These are phyloP conservation scores for Nibea coibor DNA, from an alignment of 2,113 vertebrate species.

Conservation along the genomic window DNA sequence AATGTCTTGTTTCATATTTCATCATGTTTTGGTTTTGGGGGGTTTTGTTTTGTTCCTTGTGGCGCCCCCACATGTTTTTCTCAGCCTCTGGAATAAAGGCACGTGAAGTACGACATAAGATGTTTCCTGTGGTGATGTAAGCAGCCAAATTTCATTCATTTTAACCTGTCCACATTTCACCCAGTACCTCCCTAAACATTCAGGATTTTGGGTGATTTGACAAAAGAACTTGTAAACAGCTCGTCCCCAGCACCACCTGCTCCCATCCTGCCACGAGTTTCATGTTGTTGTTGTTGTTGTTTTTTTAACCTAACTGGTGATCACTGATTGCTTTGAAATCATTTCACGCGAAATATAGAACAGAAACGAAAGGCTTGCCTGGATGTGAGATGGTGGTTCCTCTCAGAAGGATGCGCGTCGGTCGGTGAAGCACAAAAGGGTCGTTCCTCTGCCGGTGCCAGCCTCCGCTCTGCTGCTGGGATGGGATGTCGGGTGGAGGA, in stretches of 20 bases:
- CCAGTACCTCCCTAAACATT: conserved; percentile 1
- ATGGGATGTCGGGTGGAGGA: conserved; percentile 30
- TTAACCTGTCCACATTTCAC: neutral
- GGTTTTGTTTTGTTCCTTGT: conserved; percentile 49
- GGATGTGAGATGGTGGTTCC: conserved; percentile 34
- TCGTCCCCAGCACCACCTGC: conserved; percentile 9
- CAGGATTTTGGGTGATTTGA: neutral
- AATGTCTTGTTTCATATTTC: neutral
- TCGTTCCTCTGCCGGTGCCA: conserved; percentile 51
- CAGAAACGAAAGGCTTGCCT: conserved; percentile 52
- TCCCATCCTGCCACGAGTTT: neutral
- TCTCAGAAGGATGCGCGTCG: conserved; percentile 45
- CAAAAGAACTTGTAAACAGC: conserved; percentile 63
- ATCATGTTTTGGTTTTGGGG: neutral
- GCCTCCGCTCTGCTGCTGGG: conserved; percentile 54
- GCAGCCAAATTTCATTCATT: conserved; percentile 17
- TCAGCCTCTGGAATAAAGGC: conserved; percentile 21
- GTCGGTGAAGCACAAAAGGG: conserved; percentile 66
- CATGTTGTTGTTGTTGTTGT: neutral
- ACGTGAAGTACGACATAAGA: neutral
- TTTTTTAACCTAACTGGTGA: neutral
- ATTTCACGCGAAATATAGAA: neutral
- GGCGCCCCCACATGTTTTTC: conserved; percentile 46
- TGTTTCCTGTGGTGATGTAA: conserved; percentile 7
- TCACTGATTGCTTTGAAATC: neutral